Percentiles rank a stretch among this genome's conserved stretches.
These are phyloP conservation scores for Gopherus evgoodei DNA, from an alignment of 2,113 vertebrate species.

Conservation along the genomic window DNA sequence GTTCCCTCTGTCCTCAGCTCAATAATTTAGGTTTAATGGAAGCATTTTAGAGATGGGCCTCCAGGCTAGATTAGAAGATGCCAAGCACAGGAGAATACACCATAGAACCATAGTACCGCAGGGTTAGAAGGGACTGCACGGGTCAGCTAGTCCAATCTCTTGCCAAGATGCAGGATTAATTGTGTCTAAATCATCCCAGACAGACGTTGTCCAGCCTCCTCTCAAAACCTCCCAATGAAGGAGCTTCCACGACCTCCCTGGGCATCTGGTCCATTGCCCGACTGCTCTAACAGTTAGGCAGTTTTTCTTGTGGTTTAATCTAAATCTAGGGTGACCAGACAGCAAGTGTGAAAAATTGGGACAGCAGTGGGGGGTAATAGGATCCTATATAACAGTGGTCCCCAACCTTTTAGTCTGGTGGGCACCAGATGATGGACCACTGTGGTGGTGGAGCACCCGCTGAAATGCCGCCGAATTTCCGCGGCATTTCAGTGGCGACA, in stretches of 20 bases:
- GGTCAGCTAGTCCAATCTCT: neutral
- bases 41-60: neutral
- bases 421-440: no score
- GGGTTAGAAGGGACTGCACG: neutral
- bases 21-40: neutral
- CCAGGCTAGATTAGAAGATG: neutral
- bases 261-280: neutral
- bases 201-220: neutral
- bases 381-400: no score
- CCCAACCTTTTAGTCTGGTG: no score
- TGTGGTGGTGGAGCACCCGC: no score
- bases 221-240: no score
- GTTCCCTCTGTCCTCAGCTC: neutral
- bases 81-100: no score
- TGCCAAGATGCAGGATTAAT: neutral
- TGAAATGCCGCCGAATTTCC: no score
- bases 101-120: neutral
- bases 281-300: rapidly evolving
- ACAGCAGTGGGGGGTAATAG: no score
- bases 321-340: no score
- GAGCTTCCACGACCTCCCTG: neutral
- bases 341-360: no score
- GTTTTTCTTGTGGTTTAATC: neutral
- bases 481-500: no score
- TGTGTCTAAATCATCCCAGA: neutral